A percentile compares a stretch with the other conserved stretches of the same genome.
These are phyloP conservation scores for Melangyna quadrimaculata DNA, from an alignment of 2,888 invertebrate genomes.

Conservation along the genomic window DNA sequence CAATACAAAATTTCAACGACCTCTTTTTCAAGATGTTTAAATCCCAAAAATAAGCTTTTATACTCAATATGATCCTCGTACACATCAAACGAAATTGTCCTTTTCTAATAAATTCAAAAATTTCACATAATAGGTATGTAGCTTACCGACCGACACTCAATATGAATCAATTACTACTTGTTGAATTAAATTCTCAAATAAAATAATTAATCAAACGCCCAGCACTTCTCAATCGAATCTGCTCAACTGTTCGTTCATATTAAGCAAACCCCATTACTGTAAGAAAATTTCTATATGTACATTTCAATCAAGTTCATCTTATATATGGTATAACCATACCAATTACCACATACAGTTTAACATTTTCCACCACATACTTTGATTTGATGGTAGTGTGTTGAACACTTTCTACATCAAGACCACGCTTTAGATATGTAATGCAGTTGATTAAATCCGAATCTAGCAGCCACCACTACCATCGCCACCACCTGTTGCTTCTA, in stretches of 20 bases:
- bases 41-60: too few relatives aligned
- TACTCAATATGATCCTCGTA: too few relatives aligned
- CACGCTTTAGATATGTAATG: conserved; percentile 43
- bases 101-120: background rate
- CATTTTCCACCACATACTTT: background rate
- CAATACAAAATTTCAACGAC: too few relatives aligned
- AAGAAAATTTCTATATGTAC: background rate
- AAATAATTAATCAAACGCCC: background rate
- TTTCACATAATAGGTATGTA: too few relatives aligned
- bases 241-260: background rate
- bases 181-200: background rate
- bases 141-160: background rate
- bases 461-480: background rate
- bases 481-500: conserved; percentile 48
- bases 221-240: background rate
- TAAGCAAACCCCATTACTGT: background rate
- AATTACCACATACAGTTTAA: background rate
- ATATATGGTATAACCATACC: background rate
- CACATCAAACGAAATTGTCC: too few relatives aligned
- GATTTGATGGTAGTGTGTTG: background rate
- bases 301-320: conserved; percentile 15
- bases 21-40: too few relatives aligned
- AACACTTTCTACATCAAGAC: background rate
- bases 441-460: conserved; percentile 39
- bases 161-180: background rate